Evolutionary conservation across 2,113 vertebrate genomes (phyloP).

Genomic region (Strix uralensis): DNA sequence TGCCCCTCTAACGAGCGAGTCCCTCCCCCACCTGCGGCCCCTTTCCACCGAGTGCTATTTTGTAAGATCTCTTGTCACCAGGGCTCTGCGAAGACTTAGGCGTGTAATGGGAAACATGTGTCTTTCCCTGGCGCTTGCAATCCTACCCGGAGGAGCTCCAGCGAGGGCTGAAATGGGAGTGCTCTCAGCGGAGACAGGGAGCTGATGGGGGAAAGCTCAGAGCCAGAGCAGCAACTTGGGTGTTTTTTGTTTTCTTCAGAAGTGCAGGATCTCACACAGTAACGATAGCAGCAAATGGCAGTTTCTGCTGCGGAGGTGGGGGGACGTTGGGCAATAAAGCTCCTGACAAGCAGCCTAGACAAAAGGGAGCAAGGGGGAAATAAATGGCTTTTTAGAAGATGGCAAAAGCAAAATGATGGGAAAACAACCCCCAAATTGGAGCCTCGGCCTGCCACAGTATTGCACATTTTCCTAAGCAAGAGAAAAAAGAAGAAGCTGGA

Average conservation of each 20-base stretch:
- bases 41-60: not conserved
- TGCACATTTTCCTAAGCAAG: not conserved
- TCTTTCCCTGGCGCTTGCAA: slow-evolving; percentile 17
- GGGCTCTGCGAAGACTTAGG: slow-evolving; percentile 4
- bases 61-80: slow-evolving; percentile 50
- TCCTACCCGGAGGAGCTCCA: slow-evolving; percentile 23
- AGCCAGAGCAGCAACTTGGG: not conserved
- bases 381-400: not conserved
- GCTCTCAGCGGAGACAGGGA: not conserved
- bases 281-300: not conserved
- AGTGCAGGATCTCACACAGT: not conserved
- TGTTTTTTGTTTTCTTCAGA: not conserved
- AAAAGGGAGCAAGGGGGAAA: not conserved
- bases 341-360: not conserved
- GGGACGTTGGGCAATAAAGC: not conserved
- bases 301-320: not conserved
- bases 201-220: not conserved
- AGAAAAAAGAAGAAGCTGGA: not conserved
- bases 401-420: not conserved
- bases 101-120: slow-evolving; percentile 59
- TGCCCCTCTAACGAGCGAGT: not conserved
- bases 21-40: slow-evolving; percentile 7
- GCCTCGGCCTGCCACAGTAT: fast-evolving
- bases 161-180: slow-evolving; percentile 17
- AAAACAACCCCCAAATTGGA: not conserved